Base-by-base conservation (phyloP, 2,113 vertebrate genomes). In the Trachemys scripta region DNA sequence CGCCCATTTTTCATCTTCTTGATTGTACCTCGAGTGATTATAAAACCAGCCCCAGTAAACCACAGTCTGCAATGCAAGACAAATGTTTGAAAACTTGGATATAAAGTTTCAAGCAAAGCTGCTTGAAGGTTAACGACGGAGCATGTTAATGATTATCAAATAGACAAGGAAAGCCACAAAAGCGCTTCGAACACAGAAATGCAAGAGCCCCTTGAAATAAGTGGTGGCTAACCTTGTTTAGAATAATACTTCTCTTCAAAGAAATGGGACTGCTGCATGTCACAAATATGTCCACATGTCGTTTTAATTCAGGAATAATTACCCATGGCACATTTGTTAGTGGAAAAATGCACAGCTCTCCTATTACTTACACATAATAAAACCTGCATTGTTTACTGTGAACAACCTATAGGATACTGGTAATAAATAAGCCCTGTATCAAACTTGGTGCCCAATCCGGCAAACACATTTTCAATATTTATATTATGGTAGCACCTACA, bases 1-100 rank as follows among this genome's bases (percentile, higher is more conserved):
- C 96, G 83, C 98, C 98, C 97, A 98, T 96, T 97, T 97, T 97
- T 97, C 97, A 97, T 98, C 97, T 98, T 97, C 97, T 97, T 98
- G 97, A 98, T 98, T 98, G 97, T 96, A 98, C 98, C 98, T 97
- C 97, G 29, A 93, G 97, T 13, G 91, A 98, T 98, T 97, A 98
- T 97, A 97, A 97, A 98, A 98, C 97, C 97, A 97, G 97, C 96
- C 96, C 96, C 94, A 94, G 97, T 90, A 98, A 98, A 98, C 98
- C 96, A 96, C 97, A 96, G 98, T 94, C 97, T 98, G 97, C 96
- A 95, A 89, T 85, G 95, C 92, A 94, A 95, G 98, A 83, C 97
- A 93, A 97, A 97, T 87, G 96, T 94, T 97, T 89, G 90, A 96
- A 69, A 93, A 96, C 92, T 84, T 69, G 76, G 89, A 95, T 96